Evolutionary conservation across 53 echinoderm and acorn worm species (phyloP), one percentile per base, ranked within the genome.

Genomic region (Mesocentrotus franciscanus): DNA sequence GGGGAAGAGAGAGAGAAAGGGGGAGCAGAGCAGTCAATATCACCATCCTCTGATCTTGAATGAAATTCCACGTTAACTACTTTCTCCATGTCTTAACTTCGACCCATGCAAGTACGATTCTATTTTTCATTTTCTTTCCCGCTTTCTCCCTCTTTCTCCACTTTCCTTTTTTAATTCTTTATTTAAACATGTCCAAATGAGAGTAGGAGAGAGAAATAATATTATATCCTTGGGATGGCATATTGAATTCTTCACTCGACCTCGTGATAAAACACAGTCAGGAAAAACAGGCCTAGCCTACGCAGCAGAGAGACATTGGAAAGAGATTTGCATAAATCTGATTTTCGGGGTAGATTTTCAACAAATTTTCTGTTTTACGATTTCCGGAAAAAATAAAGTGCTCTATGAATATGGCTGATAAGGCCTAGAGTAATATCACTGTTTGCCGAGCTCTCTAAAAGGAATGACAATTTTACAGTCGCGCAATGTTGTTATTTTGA

Each of bases 281-380:
- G 94, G 94, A 93, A 93, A 61, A 78, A 78, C 94, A 93, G 94
- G 94, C 79, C 94, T 93, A 93, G 91, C 91, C 91, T 64, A 91
- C 56, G 56, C 94, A 57, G 70, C 79, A 55, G 60, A 68, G 70
- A 94, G 95, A 87, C 95, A 94, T 94, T 85, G 95, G 68, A 78
- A 27, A 66, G 95, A 85, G 95, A 61, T 94, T 85, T 94, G 94
- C 95, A 87, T 32, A 94, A 78, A 39, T 78, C 94, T 94, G 94
- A 94, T 94, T 94, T 94, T 94, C 83, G 61, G 95, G 95, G 42
- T 94, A 94, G 95, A 94, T 94, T 94, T 94, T 85, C 95, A 94
- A 60, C 57, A 91, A 92, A 81, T 93, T 84, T 93, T 81, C 87
- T 94, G 20, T 85, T 85, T 85, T 85, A 87, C 95, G 70, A 87